phyloP scores from a whole-genome alignment of 1,140 invertebrate genomes.

The Drosophila santomea region DNA sequence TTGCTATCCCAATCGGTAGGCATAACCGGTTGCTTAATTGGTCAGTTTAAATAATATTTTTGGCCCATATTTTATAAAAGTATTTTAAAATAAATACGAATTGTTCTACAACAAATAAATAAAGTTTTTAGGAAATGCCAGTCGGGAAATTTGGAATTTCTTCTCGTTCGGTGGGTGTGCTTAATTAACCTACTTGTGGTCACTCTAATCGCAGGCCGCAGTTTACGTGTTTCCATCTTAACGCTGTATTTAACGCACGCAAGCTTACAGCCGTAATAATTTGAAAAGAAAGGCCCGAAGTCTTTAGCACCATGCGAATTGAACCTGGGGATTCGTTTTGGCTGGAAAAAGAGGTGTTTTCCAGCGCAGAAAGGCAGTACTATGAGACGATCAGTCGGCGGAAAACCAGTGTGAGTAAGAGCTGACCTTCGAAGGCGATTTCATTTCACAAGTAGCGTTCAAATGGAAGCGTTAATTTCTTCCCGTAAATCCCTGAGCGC shows the following conservation, averaged over 20 bases:
- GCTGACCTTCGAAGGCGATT: neutral
- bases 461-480: conserved; percentile 2
- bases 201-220: neutral
- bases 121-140: no score
- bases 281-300: neutral
- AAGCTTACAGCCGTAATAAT: neutral
- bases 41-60: neutral
- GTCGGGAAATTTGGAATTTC: neutral
- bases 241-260: conserved; percentile 3
- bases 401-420: conserved; percentile 9
- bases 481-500: neutral
- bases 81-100: no score
- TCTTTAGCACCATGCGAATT: conserved; percentile 32
- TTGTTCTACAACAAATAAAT: no score
- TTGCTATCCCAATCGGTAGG: neutral
- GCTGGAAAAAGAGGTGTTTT: conserved; percentile 43
- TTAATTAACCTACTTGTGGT: neutral
- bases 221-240: neutral
- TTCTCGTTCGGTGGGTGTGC: neutral
- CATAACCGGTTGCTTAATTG: neutral
- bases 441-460: conserved; percentile 15
- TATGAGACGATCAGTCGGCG: conserved; percentile 21
- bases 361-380: conserved; percentile 45
- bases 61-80: no score
- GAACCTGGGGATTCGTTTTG: conserved; percentile 53